Conservation (phyloP, 2,113 vertebrate species). For the Phaetusa simplex region DNA sequence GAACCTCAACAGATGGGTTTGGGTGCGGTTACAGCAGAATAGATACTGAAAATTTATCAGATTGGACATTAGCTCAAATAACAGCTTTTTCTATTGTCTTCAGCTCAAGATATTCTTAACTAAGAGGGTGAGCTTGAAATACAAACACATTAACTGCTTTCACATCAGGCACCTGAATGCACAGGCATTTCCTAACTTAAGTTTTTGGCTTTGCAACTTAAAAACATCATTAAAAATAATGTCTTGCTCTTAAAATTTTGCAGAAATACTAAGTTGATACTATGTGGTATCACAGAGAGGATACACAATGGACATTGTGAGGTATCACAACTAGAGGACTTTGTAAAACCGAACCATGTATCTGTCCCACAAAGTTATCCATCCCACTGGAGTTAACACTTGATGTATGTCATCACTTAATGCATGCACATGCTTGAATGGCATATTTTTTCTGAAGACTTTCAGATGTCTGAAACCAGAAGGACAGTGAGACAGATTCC, state of each 20-base stretch:
- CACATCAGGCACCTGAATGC: neutral
- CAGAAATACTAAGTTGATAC: neutral
- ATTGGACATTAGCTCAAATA: neutral
- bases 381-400: neutral
- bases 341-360: neutral
- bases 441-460: neutral
- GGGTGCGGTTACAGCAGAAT: neutral
- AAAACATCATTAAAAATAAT: neutral
- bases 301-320: neutral
- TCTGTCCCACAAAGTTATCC: neutral
- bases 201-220: neutral
- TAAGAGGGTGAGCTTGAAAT: neutral
- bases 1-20: neutral
- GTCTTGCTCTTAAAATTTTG: neutral
- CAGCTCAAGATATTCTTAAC: neutral
- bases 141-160: neutral
- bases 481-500: neutral
- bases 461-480: conserved; percentile 26
- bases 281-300: fast-evolving
- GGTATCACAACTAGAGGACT: neutral
- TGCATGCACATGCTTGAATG: fast-evolving
- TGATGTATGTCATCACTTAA: neutral
- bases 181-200: neutral
- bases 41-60: neutral
- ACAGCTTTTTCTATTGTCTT: neutral